phyloP scores from a whole-genome alignment of 2,797 vertebrate genomes.

The Schizothorax lantsangensis region DNA sequence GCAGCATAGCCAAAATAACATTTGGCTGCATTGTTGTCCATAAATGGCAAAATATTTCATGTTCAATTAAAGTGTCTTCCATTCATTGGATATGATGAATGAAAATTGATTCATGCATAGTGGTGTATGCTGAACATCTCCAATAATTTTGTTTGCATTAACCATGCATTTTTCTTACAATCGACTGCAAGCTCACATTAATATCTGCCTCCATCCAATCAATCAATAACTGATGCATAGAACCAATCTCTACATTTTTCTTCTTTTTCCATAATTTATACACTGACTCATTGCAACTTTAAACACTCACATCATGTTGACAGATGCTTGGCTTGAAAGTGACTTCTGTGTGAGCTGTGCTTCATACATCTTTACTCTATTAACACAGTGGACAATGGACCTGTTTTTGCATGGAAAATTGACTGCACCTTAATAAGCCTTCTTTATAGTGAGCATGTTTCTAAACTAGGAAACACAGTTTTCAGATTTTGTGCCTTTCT shows the following conservation, averaged over 20 bases:
- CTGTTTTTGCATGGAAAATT: not conserved
- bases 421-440: not conserved
- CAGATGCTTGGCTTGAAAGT: not conserved
- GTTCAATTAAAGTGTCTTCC: not conserved
- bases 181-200: no score
- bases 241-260: not conserved
- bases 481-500: constrained; percentile 6
- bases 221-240: not conserved
- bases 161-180: not conserved
- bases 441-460: not conserved
- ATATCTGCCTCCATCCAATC: not conserved
- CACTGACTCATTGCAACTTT: not conserved
- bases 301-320: not conserved
- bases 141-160: not conserved
- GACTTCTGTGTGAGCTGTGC: not conserved
- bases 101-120: no score
- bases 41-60: not conserved
- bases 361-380: not conserved
- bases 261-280: not conserved
- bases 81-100: not conserved
- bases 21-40: not conserved
- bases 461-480: not conserved
- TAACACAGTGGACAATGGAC: not conserved
- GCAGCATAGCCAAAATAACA: not conserved
- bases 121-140: not conserved